phyloP scores from a whole-genome alignment of 2,797 vertebrate genomes.

The Oreochromis grahami region DNA sequence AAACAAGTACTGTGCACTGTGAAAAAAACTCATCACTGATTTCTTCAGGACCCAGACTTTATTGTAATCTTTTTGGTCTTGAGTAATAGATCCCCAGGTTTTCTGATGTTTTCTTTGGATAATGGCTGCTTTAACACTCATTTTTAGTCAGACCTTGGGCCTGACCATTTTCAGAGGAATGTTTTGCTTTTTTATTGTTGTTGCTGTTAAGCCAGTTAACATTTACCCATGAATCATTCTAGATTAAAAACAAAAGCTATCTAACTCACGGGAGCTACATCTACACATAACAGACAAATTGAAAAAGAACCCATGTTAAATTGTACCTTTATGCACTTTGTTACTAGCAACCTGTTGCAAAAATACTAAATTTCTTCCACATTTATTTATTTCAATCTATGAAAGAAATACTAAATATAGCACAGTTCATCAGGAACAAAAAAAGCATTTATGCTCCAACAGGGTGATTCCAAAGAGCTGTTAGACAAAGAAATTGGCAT shows the following conservation, averaged over 20 bases:
- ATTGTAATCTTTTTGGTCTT: background rate
- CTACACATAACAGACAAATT: background rate
- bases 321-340: background rate
- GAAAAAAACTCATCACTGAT: background rate
- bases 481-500: background rate
- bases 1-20: background rate
- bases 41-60: background rate
- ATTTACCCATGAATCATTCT: background rate
- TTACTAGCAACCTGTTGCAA: background rate
- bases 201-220: background rate
- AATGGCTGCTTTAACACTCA: background rate
- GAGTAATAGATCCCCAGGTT: background rate
- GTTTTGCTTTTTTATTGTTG: background rate
- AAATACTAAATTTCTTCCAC: background rate
- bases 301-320: background rate
- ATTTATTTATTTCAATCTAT: background rate
- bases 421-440: background rate
- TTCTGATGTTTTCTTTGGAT: background rate
- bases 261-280: background rate
- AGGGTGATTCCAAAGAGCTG: background rate
- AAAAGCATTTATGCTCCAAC: background rate
- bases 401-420: background rate
- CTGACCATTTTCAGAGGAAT: background rate
- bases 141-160: background rate
- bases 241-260: background rate